A percentile compares a stretch with the other conserved stretches of the same genome.
Evolutionary conservation across 2,113 vertebrate species (phyloP).

Genomic region (Lethenteron camtschaticum): DNA sequence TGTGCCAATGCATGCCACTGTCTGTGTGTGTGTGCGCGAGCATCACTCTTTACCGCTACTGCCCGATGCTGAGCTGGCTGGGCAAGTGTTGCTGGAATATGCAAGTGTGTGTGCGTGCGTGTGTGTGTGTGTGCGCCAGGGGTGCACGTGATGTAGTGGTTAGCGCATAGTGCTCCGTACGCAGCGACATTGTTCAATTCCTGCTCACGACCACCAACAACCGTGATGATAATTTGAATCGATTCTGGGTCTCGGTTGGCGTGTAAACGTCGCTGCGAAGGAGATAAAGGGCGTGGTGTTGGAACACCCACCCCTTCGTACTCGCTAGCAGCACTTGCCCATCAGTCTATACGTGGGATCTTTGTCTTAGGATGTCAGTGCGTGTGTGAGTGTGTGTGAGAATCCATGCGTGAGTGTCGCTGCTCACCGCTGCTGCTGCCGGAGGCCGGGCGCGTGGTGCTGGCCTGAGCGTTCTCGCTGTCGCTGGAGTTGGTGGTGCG

Average conservation of each 20-base stretch:
- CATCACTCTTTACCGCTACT: not conserved
- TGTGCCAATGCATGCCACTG: not conserved
- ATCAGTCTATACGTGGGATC: no score
- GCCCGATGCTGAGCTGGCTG: not conserved
- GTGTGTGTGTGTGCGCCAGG: not conserved
- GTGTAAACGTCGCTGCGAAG: not conserved
- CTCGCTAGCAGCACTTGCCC: no score
- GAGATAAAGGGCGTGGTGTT: not conserved
- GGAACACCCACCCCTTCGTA: not conserved
- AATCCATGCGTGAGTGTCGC: no score
- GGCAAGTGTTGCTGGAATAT: not conserved
- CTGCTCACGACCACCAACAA: not conserved
- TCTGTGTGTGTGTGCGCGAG: not conserved
- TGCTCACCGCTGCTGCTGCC: no score
- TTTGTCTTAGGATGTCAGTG: no score
- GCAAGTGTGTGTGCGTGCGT: not conserved
- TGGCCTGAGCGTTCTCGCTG: no score
- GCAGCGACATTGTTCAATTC: not conserved
- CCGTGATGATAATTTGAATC: not conserved
- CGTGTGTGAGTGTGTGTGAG: no score
- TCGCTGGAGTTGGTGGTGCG: no score
- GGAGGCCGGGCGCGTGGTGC: no score
- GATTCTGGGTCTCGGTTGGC: not conserved
- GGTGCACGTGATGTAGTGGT: not conserved
- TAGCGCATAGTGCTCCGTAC: not conserved